Base-by-base conservation (phyloP, 2,113 vertebrate genomes). In the Psephotus haematonotus region DNA sequence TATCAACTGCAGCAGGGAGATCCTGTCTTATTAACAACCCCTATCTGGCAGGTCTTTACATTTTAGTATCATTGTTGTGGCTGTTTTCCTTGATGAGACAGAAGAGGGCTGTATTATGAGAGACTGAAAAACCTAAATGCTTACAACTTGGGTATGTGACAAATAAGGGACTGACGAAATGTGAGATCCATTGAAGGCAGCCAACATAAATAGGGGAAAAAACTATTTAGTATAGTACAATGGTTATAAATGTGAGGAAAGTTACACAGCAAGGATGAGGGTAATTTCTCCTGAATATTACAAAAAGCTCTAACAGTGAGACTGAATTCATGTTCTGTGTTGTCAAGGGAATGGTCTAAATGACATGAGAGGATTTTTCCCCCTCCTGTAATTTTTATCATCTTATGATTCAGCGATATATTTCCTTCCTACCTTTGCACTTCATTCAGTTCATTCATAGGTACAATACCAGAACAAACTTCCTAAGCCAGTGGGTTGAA, bases 201-300 rank as follows among this genome's bases (percentile, higher is more conserved):
- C 77, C 83, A 89, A 12, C 8, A 31, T 50, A 59, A 72, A 68
- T 0, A 63, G 71, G 31, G 31, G 46, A 86, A 69, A 49, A 3
- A 18, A 10, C 31, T 75, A 31, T 43, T 94, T 24, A 70, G 44
- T 23, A 28, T 2, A 16, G 67, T 7, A 11, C 75, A 47, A 2
- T 13, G 49, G 72, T 49, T 91, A 62, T 28, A 13, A 53, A 79
- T 12, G 82, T 64, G 81, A 92, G 74, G 24, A 86, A 88, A 16
- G 50, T n/a, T 4, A 14, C 55, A 70, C 86, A 95, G 92, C 55
- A 24, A 63, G 65, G 81, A 72, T 13, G 86, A 84, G 78, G 57
- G 74, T 53, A 74, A 89, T 96, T 96, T 57, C 82, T 94, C 86
- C 88, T 81, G 83, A 72, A 76, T 74, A 87, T 86, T 75, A 82